These are phyloP conservation scores for Alcis repandata DNA, from an alignment of 2,888 invertebrate genomes.

Conservation along the genomic window DNA sequence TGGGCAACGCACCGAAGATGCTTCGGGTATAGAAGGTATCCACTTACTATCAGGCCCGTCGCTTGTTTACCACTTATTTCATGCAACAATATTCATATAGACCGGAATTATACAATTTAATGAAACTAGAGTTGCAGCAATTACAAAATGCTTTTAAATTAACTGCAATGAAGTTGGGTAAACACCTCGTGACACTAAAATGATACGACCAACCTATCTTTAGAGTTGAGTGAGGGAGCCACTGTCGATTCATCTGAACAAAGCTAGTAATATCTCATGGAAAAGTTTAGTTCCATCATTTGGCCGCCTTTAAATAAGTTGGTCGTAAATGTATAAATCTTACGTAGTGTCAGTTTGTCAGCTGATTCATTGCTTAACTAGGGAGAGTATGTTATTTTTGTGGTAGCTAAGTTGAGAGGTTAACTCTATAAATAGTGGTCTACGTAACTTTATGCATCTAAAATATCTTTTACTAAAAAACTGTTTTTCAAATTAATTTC, in stretches of 20 bases:
- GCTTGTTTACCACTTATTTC: too few relatives aligned
- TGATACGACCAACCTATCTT: neutral
- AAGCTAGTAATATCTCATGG: neutral
- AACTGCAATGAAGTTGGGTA: neutral
- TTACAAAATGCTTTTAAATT: neutral
- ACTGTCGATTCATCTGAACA: neutral
- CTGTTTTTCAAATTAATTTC: too few relatives aligned
- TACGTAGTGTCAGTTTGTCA: constrained; percentile 14
- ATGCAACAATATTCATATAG: too few relatives aligned
- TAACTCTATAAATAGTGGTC: too few relatives aligned
- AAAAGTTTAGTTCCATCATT: neutral
- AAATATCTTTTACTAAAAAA: too few relatives aligned
- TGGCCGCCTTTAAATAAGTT: neutral
- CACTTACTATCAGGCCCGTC: too few relatives aligned
- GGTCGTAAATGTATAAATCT: constrained; percentile 12
- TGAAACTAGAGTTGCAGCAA: neutral
- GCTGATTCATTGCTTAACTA: constrained; percentile 10
- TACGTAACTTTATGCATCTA: too few relatives aligned
- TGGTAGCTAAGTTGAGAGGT: too few relatives aligned
- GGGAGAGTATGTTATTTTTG: constrained; percentile 5
- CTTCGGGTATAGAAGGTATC: too few relatives aligned
- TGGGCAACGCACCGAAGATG: too few relatives aligned
- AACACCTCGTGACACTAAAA: constrained; percentile 9
- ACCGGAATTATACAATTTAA: too few relatives aligned
- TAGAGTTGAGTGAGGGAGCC: neutral